Conservation (phyloP, 2,888 invertebrate species). For the Silvanus unidentatus region DNA sequence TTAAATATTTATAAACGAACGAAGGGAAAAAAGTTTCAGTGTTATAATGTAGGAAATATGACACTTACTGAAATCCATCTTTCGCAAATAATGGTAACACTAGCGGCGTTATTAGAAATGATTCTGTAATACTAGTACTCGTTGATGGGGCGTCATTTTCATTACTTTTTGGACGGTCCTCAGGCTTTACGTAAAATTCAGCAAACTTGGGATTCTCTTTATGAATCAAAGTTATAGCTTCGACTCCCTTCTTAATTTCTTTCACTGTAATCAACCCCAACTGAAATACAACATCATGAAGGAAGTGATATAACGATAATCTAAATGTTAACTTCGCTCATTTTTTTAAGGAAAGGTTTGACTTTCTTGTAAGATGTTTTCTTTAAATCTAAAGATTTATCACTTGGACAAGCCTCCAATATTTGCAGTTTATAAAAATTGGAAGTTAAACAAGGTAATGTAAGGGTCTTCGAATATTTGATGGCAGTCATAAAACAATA, state of each 20-base stretch:
- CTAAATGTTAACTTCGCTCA: constrained; percentile 53
- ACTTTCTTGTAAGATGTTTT: constrained; percentile 86
- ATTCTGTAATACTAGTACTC: constrained; percentile 53
- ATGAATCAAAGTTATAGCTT: constrained; percentile 65
- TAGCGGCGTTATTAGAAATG: constrained; percentile 62
- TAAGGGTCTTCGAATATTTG: constrained; percentile 64
- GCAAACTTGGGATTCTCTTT: constrained; percentile 53
- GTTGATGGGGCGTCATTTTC: constrained; percentile 43
- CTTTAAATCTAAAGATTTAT: constrained; percentile 71
- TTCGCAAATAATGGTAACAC: constrained; percentile 59
- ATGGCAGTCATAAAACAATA: constrained; percentile 75
- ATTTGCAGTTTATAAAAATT: constrained; percentile 72
- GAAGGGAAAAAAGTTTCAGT: too few relatives aligned
- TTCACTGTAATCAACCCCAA: constrained; percentile 57
- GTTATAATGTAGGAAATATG: too few relatives aligned
- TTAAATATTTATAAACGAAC: too few relatives aligned
- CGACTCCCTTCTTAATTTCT: constrained; percentile 73
- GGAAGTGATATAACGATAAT: too few relatives aligned
- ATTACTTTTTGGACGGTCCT: constrained; percentile 32
- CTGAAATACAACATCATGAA: constrained; percentile 33
- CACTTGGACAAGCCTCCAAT: constrained; percentile 60
- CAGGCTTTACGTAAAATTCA: constrained; percentile 46
- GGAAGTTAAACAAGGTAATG: constrained; percentile 74
- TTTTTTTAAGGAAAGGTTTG: constrained; percentile 73
- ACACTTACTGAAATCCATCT: constrained; percentile 49